Evolutionary conservation across 2,797 vertebrate genomes (phyloP), one percentile per base, ranked within the genome.

Genomic region (Characodon lateralis): DNA sequence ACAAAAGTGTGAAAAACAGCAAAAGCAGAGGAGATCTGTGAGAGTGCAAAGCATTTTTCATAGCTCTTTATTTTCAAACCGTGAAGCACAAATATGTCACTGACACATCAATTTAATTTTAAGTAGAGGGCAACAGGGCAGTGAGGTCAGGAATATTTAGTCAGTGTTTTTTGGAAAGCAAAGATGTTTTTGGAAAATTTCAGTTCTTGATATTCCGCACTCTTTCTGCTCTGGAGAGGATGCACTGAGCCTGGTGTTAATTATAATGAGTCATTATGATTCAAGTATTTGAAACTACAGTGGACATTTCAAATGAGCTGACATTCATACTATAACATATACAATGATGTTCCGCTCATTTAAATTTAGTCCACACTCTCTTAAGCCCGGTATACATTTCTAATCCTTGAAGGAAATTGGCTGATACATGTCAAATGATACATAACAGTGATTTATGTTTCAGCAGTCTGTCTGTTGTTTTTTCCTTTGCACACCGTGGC

Each of bases 211-310:
- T 35, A 35, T 35, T 35, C 35, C 35, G 78, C 81, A 89, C 73
- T 72, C 70, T 78, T 85, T 89, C 83, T 77, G 71, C 85, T 85
- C 81, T 81, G 77, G 84, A 88, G 85, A 86, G 71, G 78, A 89
- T 69, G 26, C 50, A 66, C 55, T 75, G 41, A 76, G 77, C 43
- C 24, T 70, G 43, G 41, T 48, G 43, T 70, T 46, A 70, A 48
- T 84, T 12, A 26, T 81, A 74, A 73, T 84, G 26, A 92, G 91
- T 91, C n/a, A 84, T 77, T 50, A 22, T 83, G 89, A 88, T 84
- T 86, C 83, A 78, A 87, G 88, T 79, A 81, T 75, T 83, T 73
- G 16, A 69, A 78, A 71, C 51, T 43, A 46, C 31, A 73, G 59
- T 55, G 72, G 8, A 89, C 79, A 76, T 66, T 35, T 61, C 58